phyloP scores from a whole-genome alignment of 2,113 vertebrate species.

The Daubentonia madagascariensis region DNA sequence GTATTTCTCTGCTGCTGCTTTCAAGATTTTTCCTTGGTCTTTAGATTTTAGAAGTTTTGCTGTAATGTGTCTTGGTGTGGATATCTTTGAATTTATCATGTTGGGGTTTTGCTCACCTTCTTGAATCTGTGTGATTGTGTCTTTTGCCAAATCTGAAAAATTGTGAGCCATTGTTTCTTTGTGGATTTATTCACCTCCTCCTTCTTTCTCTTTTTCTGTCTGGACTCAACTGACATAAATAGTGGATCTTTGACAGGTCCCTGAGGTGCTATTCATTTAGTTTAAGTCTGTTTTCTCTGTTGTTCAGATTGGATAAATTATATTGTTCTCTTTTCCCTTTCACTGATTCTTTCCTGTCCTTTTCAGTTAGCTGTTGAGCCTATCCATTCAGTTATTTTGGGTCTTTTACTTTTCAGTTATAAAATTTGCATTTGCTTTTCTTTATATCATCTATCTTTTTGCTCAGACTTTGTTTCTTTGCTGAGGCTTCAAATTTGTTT shows the following conservation, averaged over 20 bases:
- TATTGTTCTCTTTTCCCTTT: background rate
- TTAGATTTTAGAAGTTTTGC: background rate
- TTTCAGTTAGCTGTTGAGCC: background rate
- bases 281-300: background rate
- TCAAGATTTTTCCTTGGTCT: background rate
- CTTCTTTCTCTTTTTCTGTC: background rate
- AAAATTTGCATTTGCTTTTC: background rate
- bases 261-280: background rate
- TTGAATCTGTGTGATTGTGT: background rate
- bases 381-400: background rate
- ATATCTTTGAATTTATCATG: background rate
- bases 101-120: background rate
- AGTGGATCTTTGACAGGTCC: background rate
- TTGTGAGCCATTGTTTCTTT: background rate
- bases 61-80: background rate
- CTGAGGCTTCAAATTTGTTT: background rate
- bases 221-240: background rate
- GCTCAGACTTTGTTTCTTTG: background rate
- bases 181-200: background rate
- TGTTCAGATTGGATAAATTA: background rate
- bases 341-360: background rate
- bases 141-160: background rate
- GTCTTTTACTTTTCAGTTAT: background rate
- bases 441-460: background rate
- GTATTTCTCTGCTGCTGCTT: background rate